These are phyloP conservation scores for Cebus imitator DNA, from an alignment of 2,113 vertebrate genomes.

Conservation along the genomic window DNA sequence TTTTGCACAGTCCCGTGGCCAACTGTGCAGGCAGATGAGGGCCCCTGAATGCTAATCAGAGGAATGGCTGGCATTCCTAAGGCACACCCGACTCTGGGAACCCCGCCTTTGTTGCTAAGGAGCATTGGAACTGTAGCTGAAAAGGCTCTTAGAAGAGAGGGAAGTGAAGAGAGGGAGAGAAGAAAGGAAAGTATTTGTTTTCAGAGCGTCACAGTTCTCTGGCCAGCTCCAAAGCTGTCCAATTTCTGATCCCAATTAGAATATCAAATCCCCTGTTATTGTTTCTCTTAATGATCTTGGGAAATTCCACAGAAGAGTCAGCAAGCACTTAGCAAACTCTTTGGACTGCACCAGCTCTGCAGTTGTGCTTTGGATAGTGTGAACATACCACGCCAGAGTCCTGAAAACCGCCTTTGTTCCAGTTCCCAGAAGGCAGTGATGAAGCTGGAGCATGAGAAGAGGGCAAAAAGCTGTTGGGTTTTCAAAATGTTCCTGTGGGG, in stretches of 20 bases:
- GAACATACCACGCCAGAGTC: background rate
- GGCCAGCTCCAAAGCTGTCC: slow-evolving; percentile 42
- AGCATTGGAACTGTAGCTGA: slow-evolving; percentile 56
- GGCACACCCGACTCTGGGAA: slow-evolving; percentile 19
- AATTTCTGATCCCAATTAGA: slow-evolving; percentile 62
- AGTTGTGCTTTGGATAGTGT: background rate
- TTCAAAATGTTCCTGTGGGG: background rate
- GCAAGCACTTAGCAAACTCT: slow-evolving; percentile 46
- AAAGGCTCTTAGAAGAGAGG: background rate
- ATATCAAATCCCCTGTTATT: slow-evolving; percentile 37
- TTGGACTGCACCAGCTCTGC: background rate
- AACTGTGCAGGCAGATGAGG: slow-evolving; percentile 58
- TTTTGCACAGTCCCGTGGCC: slow-evolving; percentile 38
- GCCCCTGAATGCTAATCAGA: slow-evolving; percentile 61
- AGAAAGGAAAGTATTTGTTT: slow-evolving; percentile 51
- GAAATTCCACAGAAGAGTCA: slow-evolving; percentile 67
- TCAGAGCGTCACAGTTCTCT: slow-evolving; percentile 45
- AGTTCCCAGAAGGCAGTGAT: background rate
- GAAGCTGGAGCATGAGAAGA: background rate
- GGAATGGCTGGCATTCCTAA: slow-evolving; percentile 54
- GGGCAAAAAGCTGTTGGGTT: background rate
- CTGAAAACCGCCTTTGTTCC: slow-evolving; percentile 36
- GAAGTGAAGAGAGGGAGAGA: background rate
- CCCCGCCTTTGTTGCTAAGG: slow-evolving; percentile 66
- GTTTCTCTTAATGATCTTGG: slow-evolving; percentile 62